A percentile compares a stretch with the other conserved stretches of the same genome.
Conservation (phyloP, 2,888 invertebrate genomes). For the Portevinia maculata region DNA sequence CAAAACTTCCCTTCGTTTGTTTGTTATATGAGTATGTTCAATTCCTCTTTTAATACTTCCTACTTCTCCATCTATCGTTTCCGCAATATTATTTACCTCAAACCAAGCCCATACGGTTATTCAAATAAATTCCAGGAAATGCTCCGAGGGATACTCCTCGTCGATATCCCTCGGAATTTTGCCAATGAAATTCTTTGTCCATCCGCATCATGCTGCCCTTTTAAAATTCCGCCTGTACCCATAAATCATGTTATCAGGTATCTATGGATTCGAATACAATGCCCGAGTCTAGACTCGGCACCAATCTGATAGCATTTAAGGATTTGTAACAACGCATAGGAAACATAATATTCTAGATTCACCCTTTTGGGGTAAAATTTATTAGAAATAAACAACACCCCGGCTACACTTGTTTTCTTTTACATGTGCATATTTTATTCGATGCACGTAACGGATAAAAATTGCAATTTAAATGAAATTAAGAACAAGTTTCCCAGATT, state of each 20-base stretch:
- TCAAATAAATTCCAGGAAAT: conserved; percentile 56
- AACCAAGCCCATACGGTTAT: conserved; percentile 19
- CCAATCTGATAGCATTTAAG: conserved; percentile 62
- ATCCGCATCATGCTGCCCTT: conserved; percentile 12
- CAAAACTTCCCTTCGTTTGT: too few relatives aligned
- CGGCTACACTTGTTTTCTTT: not conserved
- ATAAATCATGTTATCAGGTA: conserved; percentile 62
- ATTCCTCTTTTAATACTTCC: not conserved
- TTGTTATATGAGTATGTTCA: too few relatives aligned
- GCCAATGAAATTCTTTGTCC: conserved; percentile 48
- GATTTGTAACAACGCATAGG: conserved; percentile 39
- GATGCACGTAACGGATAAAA: conserved; percentile 68
- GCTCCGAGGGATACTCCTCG: conserved; percentile 14
- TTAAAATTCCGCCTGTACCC: conserved; percentile 9
- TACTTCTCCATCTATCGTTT: not conserved
- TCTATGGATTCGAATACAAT: conserved; percentile 45
- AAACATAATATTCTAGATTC: conserved; percentile 23
- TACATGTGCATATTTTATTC: not conserved
- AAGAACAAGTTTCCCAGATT: conserved; percentile 39
- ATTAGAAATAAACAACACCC: conserved; percentile 61
- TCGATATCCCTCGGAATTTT: conserved; percentile 29
- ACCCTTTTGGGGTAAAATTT: conserved; percentile 53
- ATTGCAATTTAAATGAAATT: conserved; percentile 56
- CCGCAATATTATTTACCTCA: not conserved
- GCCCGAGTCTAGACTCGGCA: conserved; percentile 55